phyloP scores from a whole-genome alignment of 2,113 vertebrate species.

The Meleagris gallopavo region DNA sequence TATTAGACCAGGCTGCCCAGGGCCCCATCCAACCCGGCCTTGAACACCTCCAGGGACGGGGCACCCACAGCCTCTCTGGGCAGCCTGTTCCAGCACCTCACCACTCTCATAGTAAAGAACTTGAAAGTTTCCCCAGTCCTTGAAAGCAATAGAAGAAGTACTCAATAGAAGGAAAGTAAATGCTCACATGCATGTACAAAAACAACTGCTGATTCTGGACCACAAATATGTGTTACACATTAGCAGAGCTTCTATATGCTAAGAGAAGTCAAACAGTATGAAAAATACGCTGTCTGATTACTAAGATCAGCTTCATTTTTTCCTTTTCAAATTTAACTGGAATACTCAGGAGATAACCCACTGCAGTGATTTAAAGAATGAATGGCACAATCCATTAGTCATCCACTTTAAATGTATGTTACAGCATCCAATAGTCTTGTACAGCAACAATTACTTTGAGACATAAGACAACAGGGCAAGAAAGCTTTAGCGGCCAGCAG shows the following conservation, averaged over 20 bases:
- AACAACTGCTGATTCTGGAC: not conserved
- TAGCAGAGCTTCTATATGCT: not conserved
- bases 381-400: not conserved
- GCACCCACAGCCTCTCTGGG: no score
- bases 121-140: not conserved
- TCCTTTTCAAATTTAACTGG: not conserved
- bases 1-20: no score
- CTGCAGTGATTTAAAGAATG: not conserved
- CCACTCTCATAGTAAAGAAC: no score
- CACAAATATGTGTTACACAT: not conserved
- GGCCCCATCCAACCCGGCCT: no score
- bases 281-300: not conserved
- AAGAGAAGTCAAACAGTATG: not conserved
- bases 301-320: not conserved
- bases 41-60: no score
- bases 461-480: not conserved
- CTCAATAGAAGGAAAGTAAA: not conserved
- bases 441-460: not conserved
- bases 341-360: not conserved
- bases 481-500: not conserved
- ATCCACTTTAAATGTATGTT: not conserved
- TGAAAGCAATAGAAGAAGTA: not conserved
- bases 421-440: not conserved
- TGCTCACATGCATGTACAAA: not conserved
- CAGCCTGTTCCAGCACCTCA: no score